Evolutionary conservation across 2,113 vertebrate genomes (phyloP), one percentile per base, ranked within the genome.

Genomic region (Lepisosteus oculatus): DNA sequence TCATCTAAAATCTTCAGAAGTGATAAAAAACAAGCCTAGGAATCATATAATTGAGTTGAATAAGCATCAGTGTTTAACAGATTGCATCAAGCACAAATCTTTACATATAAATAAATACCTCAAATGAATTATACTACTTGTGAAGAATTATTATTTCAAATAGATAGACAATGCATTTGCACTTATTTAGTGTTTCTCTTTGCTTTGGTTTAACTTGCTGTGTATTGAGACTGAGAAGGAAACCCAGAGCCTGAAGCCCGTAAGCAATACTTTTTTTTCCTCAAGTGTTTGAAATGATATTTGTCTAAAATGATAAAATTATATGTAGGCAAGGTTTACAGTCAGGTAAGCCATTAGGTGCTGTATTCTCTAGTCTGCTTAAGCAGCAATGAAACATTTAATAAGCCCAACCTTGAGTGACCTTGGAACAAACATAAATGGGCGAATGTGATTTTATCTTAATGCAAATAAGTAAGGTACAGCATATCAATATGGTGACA

Each of bases 1-100:
- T 77, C 62, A 61, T 67, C 79, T 69, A 57, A 43, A 73, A 51
- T 51, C 47, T 51, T 51, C 47, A 51, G 47, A 51, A 59, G 71
- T 78, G 73, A 80, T 77, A 65, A 74, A 73, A 56, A 44, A 55
- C 14, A 65, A 62, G 3, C 70, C 56, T 45, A 68, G 76, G 64
- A 77, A 55, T 70, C 69, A 70, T 76, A 71, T 76, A 51, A 73
- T 55, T 43, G 67, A 54, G 44, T 6, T 17, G n/a, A 67, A 54
- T 67, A 67, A 55, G 47, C 47, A 55, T 67, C 66, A 67, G 44
- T 29, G 47, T 6, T 17, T 17, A 55, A 41, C 47, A 67, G 44
- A 54, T 51, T 56, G 47, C 65, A 72, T 17, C 42, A 72, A 42
- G 54, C 63, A 59, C 44, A 15, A 14, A 51, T 45, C 15, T 54